A percentile compares a stretch with the other conserved stretches of the same genome.
phyloP scores from a whole-genome alignment of 2,797 vertebrate genomes.

The Hydrophis major region DNA sequence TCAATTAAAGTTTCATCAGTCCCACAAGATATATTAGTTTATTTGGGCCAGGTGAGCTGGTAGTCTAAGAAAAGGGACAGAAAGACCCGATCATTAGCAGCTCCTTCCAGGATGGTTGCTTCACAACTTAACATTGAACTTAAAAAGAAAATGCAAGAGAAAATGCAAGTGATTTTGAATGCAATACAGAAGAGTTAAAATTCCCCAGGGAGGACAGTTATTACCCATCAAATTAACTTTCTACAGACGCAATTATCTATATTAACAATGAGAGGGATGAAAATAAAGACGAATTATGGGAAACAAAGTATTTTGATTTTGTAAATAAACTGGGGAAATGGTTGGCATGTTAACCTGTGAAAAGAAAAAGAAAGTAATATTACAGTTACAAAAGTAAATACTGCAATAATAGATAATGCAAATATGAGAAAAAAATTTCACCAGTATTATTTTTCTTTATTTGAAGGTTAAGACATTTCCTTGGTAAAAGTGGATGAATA shows the following conservation, averaged over 20 bases:
- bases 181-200: background rate
- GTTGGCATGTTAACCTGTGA: background rate
- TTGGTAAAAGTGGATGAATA: background rate
- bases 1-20: background rate
- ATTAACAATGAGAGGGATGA: background rate
- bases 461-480: background rate
- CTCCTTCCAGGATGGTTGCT: background rate
- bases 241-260: background rate
- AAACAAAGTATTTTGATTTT: background rate
- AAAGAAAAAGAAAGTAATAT: background rate
- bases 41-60: background rate
- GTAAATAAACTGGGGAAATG: background rate
- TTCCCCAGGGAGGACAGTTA: background rate
- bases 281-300: background rate
- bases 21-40: background rate
- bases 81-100: background rate
- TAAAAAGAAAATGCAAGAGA: background rate
- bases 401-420: background rate
- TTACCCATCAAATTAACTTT: background rate
- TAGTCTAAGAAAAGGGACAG: background rate
- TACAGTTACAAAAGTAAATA: background rate
- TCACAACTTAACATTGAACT: background rate
- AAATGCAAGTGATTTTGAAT: background rate
- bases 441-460: background rate
- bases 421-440: background rate